A percentile compares a stretch with the other conserved stretches of the same genome.
phyloP scores from a whole-genome alignment of 2,113 vertebrate genomes.

The Elephas maximus region DNA sequence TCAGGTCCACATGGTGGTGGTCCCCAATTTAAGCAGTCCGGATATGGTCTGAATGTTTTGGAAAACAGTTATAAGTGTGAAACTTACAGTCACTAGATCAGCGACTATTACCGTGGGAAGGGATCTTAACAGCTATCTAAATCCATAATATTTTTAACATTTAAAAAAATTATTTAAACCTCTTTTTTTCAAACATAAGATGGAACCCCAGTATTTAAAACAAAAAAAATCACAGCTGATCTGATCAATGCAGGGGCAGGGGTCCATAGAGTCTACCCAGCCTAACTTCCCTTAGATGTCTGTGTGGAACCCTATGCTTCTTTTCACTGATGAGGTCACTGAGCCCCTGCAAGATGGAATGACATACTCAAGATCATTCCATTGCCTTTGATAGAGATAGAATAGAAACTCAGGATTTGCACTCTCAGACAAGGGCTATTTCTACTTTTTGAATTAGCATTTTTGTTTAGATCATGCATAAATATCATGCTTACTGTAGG shows the following conservation, averaged over 20 bases:
- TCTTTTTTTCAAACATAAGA: neutral
- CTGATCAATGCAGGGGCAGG: neutral
- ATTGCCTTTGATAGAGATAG: neutral
- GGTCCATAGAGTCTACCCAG: rapidly evolving
- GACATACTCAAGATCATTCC: neutral
- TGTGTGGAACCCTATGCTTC: neutral
- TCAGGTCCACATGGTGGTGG: neutral
- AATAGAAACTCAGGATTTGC: neutral
- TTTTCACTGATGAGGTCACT: neutral
- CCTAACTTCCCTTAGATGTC: too few species aligned
- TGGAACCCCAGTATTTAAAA: neutral
- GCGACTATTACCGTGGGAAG: neutral
- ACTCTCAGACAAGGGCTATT: neutral
- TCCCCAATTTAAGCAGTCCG: neutral
- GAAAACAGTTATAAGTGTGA: neutral
- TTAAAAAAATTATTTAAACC: neutral
- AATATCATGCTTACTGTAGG: neutral
- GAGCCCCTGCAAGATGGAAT: neutral
- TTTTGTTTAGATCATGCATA: neutral
- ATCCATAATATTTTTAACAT: neutral
- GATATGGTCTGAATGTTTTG: neutral
- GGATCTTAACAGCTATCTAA: neutral
- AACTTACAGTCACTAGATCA: neutral
- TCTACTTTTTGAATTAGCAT: neutral
- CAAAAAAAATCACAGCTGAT: neutral